A percentile compares a stretch with the other conserved stretches of the same genome.
These are phyloP conservation scores for Malacosoma neustria DNA, from an alignment of 2,888 invertebrate genomes.

Conservation along the genomic window DNA sequence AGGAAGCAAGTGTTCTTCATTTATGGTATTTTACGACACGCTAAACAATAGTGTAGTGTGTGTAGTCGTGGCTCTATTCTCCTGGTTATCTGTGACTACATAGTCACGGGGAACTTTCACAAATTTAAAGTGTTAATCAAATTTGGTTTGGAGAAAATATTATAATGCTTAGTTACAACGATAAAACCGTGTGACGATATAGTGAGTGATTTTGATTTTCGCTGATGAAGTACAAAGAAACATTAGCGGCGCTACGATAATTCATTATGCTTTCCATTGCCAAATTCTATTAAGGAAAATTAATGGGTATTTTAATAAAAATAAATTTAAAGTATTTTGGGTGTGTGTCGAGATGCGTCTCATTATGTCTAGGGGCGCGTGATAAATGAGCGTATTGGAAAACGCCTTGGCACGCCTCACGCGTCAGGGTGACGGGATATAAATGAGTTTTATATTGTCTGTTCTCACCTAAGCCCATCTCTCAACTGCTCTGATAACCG, in stretches of 20 bases:
- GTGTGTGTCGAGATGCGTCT: slow-evolving; percentile 55
- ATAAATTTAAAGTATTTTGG: slow-evolving; percentile 54
- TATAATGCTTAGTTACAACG: too few species aligned
- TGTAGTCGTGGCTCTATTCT: too few species aligned
- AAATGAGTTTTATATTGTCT: slow-evolving; percentile 71
- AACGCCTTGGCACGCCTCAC: slow-evolving; percentile 63
- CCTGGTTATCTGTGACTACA: too few species aligned
- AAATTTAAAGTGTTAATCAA: too few species aligned
- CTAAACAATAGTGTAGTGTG: too few species aligned
- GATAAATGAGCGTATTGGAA: slow-evolving; percentile 70
- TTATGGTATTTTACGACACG: too few species aligned
- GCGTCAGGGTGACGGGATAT: slow-evolving; percentile 64
- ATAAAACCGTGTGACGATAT: not conserved
- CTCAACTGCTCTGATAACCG: slow-evolving; percentile 48
- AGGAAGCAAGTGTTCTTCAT: too few species aligned
- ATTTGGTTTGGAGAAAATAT: too few species aligned
- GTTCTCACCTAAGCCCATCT: slow-evolving; percentile 64
- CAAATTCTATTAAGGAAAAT: slow-evolving; percentile 31
- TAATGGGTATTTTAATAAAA: slow-evolving; percentile 41
- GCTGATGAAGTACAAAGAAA: not conserved
- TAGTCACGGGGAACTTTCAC: too few species aligned
- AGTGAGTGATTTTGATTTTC: not conserved
- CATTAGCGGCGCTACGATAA: slow-evolving; percentile 10
- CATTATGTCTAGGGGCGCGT: slow-evolving; percentile 62
- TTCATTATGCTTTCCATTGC: slow-evolving; percentile 22